These are phyloP conservation scores for Emydocephalus ijimae DNA, from an alignment of 2,113 vertebrate genomes.

Conservation along the genomic window DNA sequence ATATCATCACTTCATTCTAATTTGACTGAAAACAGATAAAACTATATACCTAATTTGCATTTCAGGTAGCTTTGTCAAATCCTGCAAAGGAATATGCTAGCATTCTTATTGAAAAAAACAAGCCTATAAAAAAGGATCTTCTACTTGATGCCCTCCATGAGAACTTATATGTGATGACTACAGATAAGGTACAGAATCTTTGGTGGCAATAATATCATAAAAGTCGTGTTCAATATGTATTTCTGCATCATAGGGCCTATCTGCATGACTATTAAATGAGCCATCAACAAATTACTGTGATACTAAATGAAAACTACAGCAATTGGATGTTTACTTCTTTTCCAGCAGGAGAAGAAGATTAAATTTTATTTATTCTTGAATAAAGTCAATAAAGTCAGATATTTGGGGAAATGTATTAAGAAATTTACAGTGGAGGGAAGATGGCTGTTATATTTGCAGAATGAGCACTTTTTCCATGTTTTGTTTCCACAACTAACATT, in stretches of 20 bases:
- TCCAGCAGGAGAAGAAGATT: background rate
- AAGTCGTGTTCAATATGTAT: background rate
- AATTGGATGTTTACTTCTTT: background rate
- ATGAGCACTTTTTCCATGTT: background rate
- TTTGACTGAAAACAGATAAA: background rate
- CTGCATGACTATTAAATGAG: background rate
- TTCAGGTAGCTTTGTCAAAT: constrained; percentile 77
- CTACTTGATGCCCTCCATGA: constrained; percentile 75
- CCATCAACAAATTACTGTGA: background rate
- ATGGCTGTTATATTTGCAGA: background rate
- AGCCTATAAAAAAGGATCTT: constrained; percentile 82
- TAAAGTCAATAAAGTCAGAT: background rate
- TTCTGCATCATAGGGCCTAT: background rate
- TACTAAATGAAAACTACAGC: background rate
- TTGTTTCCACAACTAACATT: background rate
- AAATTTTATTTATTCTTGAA: background rate
- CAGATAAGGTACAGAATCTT: constrained; percentile 78
- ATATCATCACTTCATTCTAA: background rate
- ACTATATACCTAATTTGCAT: constrained; percentile 4
- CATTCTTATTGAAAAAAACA: constrained; percentile 68
- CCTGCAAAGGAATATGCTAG: constrained; percentile 72
- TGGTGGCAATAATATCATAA: rapidly evolving
- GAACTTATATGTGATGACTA: constrained; percentile 85
- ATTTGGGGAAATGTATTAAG: background rate
- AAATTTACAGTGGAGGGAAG: background rate